Evolutionary conservation across 2,797 vertebrate genomes (phyloP), one percentile per base, ranked within the genome.

Genomic region (Cichlasoma orientale): DNA sequence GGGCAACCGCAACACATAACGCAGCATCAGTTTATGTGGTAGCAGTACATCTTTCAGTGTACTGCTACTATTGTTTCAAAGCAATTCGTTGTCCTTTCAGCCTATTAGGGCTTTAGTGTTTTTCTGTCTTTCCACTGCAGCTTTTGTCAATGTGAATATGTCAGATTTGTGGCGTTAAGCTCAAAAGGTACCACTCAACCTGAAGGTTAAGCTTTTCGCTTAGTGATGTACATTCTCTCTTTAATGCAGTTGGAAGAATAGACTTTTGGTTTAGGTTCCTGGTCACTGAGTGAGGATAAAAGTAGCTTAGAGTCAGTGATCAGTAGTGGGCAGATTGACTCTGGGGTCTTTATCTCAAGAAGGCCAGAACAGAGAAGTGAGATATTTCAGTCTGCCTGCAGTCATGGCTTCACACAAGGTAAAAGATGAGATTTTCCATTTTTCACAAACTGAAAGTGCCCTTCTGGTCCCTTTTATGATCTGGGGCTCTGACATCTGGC

Each of bases 241-340:
- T 93, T 88, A 88, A 72, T 77, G 38, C 41, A 71, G 57, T 33
- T 75, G 70, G 72, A 87, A 66, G 71, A 86, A 83, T 79, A 66
- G 56, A 86, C 76, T 84, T 77, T 68, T 86, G 77, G 77, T 90
- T 80, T 77, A 71, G 82, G 86, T 88, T 89, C 57, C 72, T 82
- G 83, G 79, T 92, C 82, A 88, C 82, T 89, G 73, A 88, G 77
- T 86, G 75, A 75, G 84, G 86, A 93, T 93, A 88, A 93, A 90
- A 88, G 85, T 79, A 77, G 76, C 79, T 93, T 87, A 84, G 74
- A 91, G 87, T 80, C 82, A 58, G 80, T 84, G 88, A 92, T 93
- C 86, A 91, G 75, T 85, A 61, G 84, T 82, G 78, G 79, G 66
- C 80, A 87, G 86, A 90, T 84, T 86, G 84, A 91, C 88, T 92